Evolutionary conservation across 2,797 vertebrate genomes (phyloP), one percentile per base, ranked within the genome.

Genomic region (Spinus olivaceus): DNA sequence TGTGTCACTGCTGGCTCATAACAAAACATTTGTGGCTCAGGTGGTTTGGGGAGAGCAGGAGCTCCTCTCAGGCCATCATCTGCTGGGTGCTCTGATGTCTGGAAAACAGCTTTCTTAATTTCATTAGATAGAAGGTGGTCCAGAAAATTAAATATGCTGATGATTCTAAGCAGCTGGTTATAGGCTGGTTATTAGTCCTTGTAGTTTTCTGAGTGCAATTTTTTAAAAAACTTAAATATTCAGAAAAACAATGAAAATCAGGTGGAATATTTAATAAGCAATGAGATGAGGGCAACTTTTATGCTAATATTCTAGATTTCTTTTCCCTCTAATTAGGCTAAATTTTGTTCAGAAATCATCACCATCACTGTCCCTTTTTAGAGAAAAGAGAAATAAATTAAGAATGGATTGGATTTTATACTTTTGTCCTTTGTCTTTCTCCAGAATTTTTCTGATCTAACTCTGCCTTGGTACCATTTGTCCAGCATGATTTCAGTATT

Each of bases 81-180:
- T 95, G 82, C 59, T 94, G 6, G 1, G 4, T 51, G 54, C 74
- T 91, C 54, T 88, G 63, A 86, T 92, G 51, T 37, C 73, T 88
- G 63, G 54, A 81, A 76, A 88, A 90, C 61, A 88, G 77, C 59
- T 94, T 94, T 69, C 91, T 61, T 95, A 86, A 95, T 95, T 95
- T 92, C 73, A 49, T 94, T 81, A 76, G 42, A 41, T 84, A 90
- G 63, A 89, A 91, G 77, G 73, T 92, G 70, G 80, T 78, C 82
- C 59, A 86, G 85, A 84, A 96, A 95, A 96, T 94, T 72, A 79
- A 90, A 91, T 56, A 19, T 83, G 66, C 70, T 94, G 73, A 76
- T 39, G 86, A 28, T 90, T 91, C 32, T 69, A 92, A 83, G 80
- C 39, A 94, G 54, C 44, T 88, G 72, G 84, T 88, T 86, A 51